These are phyloP conservation scores for Erannis defoliaria DNA, from an alignment of 2,888 invertebrate genomes.

Conservation along the genomic window DNA sequence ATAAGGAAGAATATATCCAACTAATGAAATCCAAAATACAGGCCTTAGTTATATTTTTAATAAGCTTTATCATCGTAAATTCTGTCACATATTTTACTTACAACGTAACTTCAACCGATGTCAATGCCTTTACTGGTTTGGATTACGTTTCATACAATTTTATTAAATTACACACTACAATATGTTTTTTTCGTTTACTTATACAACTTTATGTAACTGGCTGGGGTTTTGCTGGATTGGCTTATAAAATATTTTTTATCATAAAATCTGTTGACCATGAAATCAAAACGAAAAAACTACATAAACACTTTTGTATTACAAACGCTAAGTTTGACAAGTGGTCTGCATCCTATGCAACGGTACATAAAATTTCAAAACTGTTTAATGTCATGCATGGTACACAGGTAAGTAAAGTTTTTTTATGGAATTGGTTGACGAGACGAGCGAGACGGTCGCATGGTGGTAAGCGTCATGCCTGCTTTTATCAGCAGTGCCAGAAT, in stretches of 20 bases:
- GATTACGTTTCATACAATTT: not conserved
- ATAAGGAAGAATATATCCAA: not conserved
- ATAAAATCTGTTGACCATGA: not conserved
- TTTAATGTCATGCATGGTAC: not conserved
- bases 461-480: too few species aligned
- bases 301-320: not conserved
- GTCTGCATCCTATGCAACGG: not conserved
- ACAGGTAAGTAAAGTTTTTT: not conserved
- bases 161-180: not conserved
- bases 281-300: not conserved
- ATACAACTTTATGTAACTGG: not conserved
- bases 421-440: too few species aligned
- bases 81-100: not conserved
- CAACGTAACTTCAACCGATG: not conserved
- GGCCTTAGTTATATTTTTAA: not conserved
- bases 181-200: not conserved
- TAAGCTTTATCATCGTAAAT: not conserved
- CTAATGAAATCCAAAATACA: not conserved
- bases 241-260: not conserved
- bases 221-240: not conserved
- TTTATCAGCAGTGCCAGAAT: too few species aligned
- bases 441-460: too few species aligned
- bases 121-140: not conserved
- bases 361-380: not conserved
- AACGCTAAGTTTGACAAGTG: not conserved